A percentile compares a stretch with the other conserved stretches of the same genome.
phyloP scores from a whole-genome alignment of 2,888 invertebrate species.

The Antheraea assamensis region DNA sequence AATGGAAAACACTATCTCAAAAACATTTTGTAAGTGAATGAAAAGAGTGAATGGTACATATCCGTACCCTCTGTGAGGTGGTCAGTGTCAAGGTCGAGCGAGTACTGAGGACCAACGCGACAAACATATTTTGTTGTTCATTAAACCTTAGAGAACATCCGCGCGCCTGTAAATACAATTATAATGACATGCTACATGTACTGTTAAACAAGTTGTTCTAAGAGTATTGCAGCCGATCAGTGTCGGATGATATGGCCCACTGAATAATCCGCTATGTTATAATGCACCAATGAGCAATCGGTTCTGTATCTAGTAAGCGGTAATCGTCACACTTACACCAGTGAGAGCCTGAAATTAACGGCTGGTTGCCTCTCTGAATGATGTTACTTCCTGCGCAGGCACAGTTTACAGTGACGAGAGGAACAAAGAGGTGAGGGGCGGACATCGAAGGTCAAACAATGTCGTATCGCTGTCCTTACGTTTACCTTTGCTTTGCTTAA shows the following conservation, averaged over 20 bases:
- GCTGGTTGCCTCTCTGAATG: no score
- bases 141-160: not conserved
- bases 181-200: not conserved
- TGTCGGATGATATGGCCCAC: not conserved
- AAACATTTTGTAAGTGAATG: no score
- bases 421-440: no score
- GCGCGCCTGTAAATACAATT: constrained; percentile 3
- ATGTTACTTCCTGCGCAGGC: no score
- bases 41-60: not conserved
- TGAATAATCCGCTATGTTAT: no score
- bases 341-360: no score
- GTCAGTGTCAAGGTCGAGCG: constrained; percentile 13
- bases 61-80: not conserved
- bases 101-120: not conserved
- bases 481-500: no score
- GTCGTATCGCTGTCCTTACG: no score
- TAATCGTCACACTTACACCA: not conserved
- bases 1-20: not conserved
- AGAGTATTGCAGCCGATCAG: not conserved
- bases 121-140: not conserved
- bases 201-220: not conserved
- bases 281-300: no score
- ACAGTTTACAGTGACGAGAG: no score
- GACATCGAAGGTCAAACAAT: no score
- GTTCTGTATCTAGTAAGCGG: not conserved